A percentile compares a stretch with the other conserved stretches of the same genome.
Evolutionary conservation across 23 tunicate genomes (phyloP).

Genomic region (Clavelina lepadiformis): DNA sequence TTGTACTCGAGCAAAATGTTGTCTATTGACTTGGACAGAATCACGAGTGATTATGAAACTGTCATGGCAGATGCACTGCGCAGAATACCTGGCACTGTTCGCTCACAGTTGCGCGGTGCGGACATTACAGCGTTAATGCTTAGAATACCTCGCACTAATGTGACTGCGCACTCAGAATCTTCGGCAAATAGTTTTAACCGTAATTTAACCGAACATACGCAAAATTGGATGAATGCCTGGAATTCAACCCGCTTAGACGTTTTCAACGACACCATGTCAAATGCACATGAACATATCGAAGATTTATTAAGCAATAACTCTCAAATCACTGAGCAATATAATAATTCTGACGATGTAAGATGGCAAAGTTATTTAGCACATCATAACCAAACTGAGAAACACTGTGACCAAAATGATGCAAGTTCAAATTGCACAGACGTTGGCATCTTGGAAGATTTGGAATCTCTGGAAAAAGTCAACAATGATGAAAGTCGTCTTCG

Average conservation of each 20-base stretch:
- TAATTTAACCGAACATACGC: no score
- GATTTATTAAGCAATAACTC: no score
- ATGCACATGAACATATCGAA: no score
- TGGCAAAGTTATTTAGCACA: conserved; percentile 8
- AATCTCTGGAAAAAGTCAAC: no score
- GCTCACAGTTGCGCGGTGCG: not conserved
- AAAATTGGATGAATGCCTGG: no score
- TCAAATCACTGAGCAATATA: no score
- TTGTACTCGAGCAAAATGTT: no score
- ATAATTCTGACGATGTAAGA: conserved; percentile 22
- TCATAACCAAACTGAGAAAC: not conserved
- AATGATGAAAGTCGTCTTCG: conserved; percentile 6
- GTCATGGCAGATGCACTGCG: conserved; percentile 6
- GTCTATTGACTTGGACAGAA: not conserved
- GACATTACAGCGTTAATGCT: conserved; percentile 23
- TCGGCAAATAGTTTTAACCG: no score
- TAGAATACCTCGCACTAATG: not conserved
- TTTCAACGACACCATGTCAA: no score
- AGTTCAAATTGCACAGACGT: not conserved
- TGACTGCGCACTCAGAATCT: no score
- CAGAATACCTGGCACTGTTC: conserved; percentile 1
- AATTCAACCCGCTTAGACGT: no score
- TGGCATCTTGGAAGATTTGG: not conserved
- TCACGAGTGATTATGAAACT: conserved; percentile 1
- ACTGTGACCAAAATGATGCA: not conserved